Evolutionary conservation across 2,113 vertebrate species (phyloP).

Genomic region (Microtus richardsoni): DNA sequence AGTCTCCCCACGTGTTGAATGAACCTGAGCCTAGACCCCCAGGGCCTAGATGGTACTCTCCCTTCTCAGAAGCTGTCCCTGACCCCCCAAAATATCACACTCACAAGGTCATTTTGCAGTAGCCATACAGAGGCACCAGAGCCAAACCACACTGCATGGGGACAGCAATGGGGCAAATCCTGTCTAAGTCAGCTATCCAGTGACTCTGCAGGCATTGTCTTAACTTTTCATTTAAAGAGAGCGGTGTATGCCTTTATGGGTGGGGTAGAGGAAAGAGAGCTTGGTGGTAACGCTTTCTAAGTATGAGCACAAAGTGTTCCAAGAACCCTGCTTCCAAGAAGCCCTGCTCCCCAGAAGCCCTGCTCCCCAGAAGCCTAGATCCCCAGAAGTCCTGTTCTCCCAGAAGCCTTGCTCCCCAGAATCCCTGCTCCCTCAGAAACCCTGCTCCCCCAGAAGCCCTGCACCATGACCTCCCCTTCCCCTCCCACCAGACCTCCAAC

Average conservation of each 20-base stretch:
- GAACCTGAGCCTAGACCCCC: neutral
- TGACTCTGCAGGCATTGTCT: neutral
- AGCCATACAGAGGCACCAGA: neutral
- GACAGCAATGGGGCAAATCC: too few relatives aligned
- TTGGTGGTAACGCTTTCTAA: accelerated
- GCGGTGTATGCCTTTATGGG: accelerated
- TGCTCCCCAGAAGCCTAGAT: too few relatives aligned
- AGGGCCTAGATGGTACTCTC: accelerated
- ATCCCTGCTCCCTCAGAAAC: too few relatives aligned
- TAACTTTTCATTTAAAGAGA: too few relatives aligned
- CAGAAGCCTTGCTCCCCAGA: too few relatives aligned
- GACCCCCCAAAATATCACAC: too few relatives aligned
- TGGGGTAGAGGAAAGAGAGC: accelerated
- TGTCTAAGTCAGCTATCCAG: too few relatives aligned
- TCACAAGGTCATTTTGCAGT: neutral
- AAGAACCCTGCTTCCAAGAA: neutral
- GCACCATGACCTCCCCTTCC: neutral
- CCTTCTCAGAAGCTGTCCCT: neutral
- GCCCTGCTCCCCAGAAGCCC: neutral
- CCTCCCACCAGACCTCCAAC: accelerated
- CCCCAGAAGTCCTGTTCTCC: neutral
- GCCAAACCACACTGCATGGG: neutral
- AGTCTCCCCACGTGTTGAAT: accelerated
- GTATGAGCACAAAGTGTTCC: neutral
- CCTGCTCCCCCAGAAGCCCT: too few relatives aligned